These are phyloP conservation scores for western clawed frog (Xenopus tropicalis) DNA, from an alignment of 2,113 vertebrate species.

Conservation along the genomic window UCB_Xtro_10.0 CM004443.2:135648501-135649000, in stretches of 20 bases:
- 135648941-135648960: no score
- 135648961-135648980: no score
- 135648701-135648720: constrained; percentile 41
- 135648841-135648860: background rate
- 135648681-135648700: constrained; percentile 37
- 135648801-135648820: constrained; percentile 22
- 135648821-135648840: constrained; percentile 14
- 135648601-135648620: background rate
- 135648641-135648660: constrained; percentile 33
- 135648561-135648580: no score
- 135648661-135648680: constrained; percentile 43
- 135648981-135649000: no score
- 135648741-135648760: constrained; percentile 45
- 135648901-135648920: background rate
- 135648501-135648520: no score
- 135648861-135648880: background rate
- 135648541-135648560: no score
- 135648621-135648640: constrained; percentile 12
- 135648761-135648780: constrained; percentile 32
- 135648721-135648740: constrained; percentile 46
- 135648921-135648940: no score
- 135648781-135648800: constrained; percentile 29
- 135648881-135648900: background rate
- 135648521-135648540: no score
- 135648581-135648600: background rate